Percentiles rank a stretch among this genome's conserved stretches.
phyloP scores from a whole-genome alignment of 2,797 vertebrate species.

The Phrynocephalus vlangalii region DNA sequence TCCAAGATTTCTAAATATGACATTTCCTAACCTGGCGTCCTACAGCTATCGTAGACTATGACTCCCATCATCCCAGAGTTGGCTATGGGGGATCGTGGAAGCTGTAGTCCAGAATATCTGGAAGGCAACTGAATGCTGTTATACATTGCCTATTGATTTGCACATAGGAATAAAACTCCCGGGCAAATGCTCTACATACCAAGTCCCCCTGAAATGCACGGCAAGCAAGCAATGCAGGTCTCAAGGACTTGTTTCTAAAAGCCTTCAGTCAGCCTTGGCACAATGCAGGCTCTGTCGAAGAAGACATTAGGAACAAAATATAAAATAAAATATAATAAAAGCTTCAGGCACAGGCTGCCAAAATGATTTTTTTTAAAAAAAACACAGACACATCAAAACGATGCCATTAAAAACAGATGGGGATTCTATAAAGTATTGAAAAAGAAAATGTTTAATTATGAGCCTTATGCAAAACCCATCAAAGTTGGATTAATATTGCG shows the following conservation, averaged over 20 bases:
- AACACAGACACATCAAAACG: slow-evolving; percentile 77
- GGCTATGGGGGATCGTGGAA: not conserved
- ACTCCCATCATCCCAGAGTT: not conserved
- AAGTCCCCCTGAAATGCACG: not conserved
- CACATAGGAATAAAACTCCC: not conserved
- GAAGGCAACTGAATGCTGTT: not conserved
- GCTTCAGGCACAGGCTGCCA: slow-evolving; percentile 77
- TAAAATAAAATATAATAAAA: slow-evolving; percentile 42
- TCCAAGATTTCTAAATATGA: not conserved
- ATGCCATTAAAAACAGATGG: slow-evolving; percentile 87
- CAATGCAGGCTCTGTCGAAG: slow-evolving; percentile 79
- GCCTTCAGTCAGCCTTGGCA: slow-evolving; percentile 70
- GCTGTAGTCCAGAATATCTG: not conserved
- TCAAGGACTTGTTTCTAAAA: slow-evolving; percentile 50
- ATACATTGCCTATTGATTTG: not conserved
- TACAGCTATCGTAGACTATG: not conserved
- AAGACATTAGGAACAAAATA: slow-evolving; percentile 82
- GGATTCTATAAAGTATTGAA: slow-evolving; percentile 82
- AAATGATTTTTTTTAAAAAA: slow-evolving; percentile 76
- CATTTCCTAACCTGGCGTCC: not conserved
- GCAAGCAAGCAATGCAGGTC: slow-evolving; percentile 29
- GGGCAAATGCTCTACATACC: slow-evolving; percentile 52
- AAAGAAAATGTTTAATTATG: slow-evolving; percentile 87
- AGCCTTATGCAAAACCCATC: slow-evolving; percentile 83
- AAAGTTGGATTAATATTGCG: slow-evolving; percentile 80